These are phyloP conservation scores for Bemisia tabaci DNA, from an alignment of 1,140 invertebrate species.

Conservation along the genomic window DNA sequence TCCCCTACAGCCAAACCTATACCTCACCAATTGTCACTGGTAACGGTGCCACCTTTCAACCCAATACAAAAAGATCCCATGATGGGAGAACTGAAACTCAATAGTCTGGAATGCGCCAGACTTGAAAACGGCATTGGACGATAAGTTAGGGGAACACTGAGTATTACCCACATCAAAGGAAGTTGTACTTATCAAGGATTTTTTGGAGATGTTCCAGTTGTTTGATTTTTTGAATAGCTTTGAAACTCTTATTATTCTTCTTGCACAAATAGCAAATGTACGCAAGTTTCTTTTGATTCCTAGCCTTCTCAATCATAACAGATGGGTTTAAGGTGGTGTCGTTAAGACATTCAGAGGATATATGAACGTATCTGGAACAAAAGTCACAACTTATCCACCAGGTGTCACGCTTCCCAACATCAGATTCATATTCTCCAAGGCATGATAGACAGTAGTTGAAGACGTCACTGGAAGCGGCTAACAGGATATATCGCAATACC, in stretches of 20 bases:
- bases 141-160: no score
- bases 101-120: no score
- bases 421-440: background rate
- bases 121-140: no score
- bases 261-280: background rate
- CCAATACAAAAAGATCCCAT: no score
- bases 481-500: background rate
- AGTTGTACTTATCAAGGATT: background rate
- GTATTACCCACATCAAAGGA: no score
- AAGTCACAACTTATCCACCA: background rate
- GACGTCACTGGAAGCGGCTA: background rate
- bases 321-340: no score
- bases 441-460: background rate
- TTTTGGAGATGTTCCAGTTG: background rate
- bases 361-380: background rate
- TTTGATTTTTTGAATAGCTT: background rate
- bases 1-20: no score
- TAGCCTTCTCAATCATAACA: background rate
- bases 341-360: background rate
- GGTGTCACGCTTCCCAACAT: background rate
- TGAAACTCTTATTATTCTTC: background rate
- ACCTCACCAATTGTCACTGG: no score
- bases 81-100: no score
- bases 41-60: no score
- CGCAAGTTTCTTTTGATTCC: background rate